Evolutionary conservation across 2,113 vertebrate genomes (phyloP).

Genomic region (Mormyrus iriodes): DNA sequence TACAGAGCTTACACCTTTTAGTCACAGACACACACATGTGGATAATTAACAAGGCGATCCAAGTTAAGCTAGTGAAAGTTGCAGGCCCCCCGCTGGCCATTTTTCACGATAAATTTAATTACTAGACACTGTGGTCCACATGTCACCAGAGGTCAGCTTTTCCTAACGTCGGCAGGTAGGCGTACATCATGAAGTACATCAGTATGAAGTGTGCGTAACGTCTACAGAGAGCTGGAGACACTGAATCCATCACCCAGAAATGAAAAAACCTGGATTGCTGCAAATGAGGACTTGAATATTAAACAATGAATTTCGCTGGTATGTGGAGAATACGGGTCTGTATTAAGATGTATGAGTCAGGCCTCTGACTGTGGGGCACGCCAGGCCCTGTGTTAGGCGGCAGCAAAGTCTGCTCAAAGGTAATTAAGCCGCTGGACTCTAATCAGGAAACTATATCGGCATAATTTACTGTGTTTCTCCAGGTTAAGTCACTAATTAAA

Average conservation of each 20-base stretch:
- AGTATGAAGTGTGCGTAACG: background rate
- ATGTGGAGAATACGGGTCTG: background rate
- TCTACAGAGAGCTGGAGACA: background rate
- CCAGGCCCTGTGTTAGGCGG: background rate
- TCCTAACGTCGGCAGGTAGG: background rate
- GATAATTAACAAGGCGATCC: background rate
- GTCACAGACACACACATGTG: background rate
- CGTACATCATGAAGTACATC: background rate
- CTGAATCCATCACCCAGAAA: conserved; percentile 2
- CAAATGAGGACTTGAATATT: conserved; percentile 4
- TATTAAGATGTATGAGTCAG: background rate
- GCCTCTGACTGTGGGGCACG: background rate
- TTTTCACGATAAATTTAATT: background rate
- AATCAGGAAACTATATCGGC: background rate
- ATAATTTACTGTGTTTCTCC: background rate
- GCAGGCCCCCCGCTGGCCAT: background rate
- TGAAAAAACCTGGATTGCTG: background rate
- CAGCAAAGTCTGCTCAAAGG: background rate
- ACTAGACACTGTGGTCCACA: background rate
- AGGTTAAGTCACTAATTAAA: conserved; percentile 3
- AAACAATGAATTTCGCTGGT: background rate
- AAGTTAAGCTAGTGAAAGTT: background rate
- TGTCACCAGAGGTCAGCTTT: background rate
- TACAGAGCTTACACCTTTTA: background rate
- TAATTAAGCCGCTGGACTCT: background rate